phyloP scores from a whole-genome alignment of 2,797 vertebrate genomes.

The Lithobates sylvaticus region DNA sequence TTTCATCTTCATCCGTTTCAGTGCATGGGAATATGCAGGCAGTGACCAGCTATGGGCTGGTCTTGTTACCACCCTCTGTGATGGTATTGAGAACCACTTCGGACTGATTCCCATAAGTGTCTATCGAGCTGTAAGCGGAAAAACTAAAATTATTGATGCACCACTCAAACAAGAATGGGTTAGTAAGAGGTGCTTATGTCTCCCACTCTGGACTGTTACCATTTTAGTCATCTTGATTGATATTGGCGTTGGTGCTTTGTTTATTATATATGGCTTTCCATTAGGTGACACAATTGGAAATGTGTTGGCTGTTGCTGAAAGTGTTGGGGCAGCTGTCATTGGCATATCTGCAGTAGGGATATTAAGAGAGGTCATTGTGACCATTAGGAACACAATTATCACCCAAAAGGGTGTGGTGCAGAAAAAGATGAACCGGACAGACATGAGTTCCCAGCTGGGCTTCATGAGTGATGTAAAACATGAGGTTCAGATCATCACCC shows the following conservation, averaged over 20 bases:
- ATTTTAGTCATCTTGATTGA: constrained; percentile 33
- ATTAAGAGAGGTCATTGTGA: constrained; percentile 65
- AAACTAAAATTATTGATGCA: constrained; percentile 59
- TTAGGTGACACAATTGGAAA: constrained; percentile 31
- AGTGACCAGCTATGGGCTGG: constrained; percentile 94
- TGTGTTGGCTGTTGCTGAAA: constrained; percentile 18
- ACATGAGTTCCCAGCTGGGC: constrained; percentile 86
- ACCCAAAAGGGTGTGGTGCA: constrained; percentile 72
- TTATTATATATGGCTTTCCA: constrained; percentile 61
- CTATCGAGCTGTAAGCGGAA: constrained; percentile 75
- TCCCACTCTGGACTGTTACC: constrained; percentile 51
- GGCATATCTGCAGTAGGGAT: constrained; percentile 67
- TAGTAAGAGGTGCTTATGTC: constrained; percentile 65
- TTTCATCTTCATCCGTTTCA: constrained; percentile 89
- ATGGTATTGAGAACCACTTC: constrained; percentile 81
- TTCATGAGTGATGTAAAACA: constrained; percentile 91
- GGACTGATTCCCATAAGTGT: constrained; percentile 84
- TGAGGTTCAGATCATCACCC: constrained; percentile 85
- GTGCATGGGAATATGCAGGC: constrained; percentile 93
- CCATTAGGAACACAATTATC: constrained; percentile 74
- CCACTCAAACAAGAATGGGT: constrained; percentile 71
- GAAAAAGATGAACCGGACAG: constrained; percentile 77
- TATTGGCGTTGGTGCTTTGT: constrained; percentile 34
- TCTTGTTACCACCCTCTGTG: constrained; percentile 85
- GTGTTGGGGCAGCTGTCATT: constrained; percentile 53